These are phyloP conservation scores for Hyaena hyaena DNA, from an alignment of 2,113 vertebrate species.

Conservation along the genomic window DNA sequence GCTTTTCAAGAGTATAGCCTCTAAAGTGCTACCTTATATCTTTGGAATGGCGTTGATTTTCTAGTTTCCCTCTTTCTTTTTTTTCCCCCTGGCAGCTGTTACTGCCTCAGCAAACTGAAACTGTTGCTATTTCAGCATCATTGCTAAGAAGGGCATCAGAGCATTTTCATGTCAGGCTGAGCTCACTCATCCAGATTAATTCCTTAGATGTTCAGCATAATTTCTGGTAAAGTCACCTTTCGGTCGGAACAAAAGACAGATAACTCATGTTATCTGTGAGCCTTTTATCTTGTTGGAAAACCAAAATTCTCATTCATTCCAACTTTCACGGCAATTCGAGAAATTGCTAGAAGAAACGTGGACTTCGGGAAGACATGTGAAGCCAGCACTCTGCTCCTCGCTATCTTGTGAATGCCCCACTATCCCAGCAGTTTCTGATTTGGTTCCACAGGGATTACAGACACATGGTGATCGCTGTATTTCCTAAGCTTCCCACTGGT, in stretches of 20 bases:
- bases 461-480: neutral
- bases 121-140: constrained; percentile 33
- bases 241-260: neutral
- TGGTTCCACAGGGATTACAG: neutral
- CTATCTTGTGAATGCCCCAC: rapidly evolving
- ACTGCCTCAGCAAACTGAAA: neutral
- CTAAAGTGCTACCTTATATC: neutral
- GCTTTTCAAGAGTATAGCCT: neutral
- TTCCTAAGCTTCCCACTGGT: neutral
- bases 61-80: neutral
- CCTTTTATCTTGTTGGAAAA: constrained; percentile 60
- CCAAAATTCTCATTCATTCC: neutral
- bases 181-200: constrained; percentile 44
- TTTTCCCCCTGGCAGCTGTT: neutral
- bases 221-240: constrained; percentile 64
- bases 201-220: constrained; percentile 9
- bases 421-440: neutral
- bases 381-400: neutral
- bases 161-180: constrained; percentile 40
- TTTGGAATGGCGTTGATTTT: neutral
- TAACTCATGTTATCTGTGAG: constrained; percentile 40
- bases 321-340: constrained; percentile 36
- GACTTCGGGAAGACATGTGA: neutral
- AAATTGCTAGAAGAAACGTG: neutral
- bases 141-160: constrained; percentile 5